Percentiles rank a stretch among this genome's conserved stretches.
Evolutionary conservation across 2,113 vertebrate genomes (phyloP).

Genomic region (Chlamydotis undulata): DNA sequence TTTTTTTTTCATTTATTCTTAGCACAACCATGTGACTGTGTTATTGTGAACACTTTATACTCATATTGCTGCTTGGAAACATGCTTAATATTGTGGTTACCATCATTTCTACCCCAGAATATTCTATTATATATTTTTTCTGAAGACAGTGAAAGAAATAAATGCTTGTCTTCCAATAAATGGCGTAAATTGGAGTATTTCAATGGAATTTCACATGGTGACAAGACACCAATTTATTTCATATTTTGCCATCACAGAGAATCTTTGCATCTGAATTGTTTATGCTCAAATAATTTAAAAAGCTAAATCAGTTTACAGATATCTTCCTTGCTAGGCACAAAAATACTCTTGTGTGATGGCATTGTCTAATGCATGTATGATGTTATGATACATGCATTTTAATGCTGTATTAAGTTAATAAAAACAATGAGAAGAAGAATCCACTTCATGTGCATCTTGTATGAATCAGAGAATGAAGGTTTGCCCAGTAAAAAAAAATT

Average conservation of each 20-base stretch:
- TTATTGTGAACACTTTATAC: not conserved
- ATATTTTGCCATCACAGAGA: not conserved
- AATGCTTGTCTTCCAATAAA: not conserved
- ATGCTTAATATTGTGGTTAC: not conserved
- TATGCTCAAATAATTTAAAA: not conserved
- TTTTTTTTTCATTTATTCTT: not conserved
- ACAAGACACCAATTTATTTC: conserved; percentile 22
- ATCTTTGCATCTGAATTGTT: conserved; percentile 7
- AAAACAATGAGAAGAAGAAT: not conserved
- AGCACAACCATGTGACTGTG: not conserved
- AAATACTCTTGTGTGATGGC: not conserved
- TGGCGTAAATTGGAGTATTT: not conserved
- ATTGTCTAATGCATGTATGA: not conserved
- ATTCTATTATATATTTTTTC: not conserved
- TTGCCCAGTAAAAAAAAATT: not conserved
- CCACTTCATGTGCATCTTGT: not conserved
- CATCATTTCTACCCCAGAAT: conserved; percentile 24
- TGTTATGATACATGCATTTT: not conserved
- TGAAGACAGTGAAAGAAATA: not conserved
- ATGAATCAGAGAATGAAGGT: not conserved
- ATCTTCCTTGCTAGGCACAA: not conserved
- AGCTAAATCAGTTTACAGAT: not conserved
- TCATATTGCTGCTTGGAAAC: conserved; percentile 41
- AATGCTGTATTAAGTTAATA: not conserved
- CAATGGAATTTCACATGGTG: not conserved